Evolutionary conservation across 2,797 vertebrate genomes (phyloP).

Genomic region (Falco naumanni): DNA sequence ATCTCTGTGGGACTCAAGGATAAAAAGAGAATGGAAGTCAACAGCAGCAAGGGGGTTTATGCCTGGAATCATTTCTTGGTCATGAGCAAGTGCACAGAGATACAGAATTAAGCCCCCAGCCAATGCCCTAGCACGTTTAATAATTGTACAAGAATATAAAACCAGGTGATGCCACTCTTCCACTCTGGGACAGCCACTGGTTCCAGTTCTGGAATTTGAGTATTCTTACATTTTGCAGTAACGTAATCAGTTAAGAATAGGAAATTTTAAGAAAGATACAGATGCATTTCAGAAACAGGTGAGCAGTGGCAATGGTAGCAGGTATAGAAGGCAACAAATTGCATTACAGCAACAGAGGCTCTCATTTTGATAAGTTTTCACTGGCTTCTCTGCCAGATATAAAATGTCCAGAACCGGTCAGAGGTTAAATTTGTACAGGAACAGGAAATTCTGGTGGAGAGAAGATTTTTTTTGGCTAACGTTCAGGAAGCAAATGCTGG

Average conservation of each 20-base stretch:
- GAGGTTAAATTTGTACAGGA: constrained; percentile 1
- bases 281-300: not conserved
- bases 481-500: not conserved
- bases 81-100: not conserved
- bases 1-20: not conserved
- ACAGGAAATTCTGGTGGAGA: constrained; percentile 50
- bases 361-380: not conserved
- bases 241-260: not conserved
- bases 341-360: not conserved
- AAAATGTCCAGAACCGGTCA: not conserved
- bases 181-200: not conserved
- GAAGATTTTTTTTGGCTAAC: not conserved
- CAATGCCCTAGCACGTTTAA: not conserved
- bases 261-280: not conserved
- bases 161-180: not conserved
- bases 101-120: accelerated
- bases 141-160: not conserved
- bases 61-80: not conserved
- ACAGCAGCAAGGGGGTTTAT: not conserved
- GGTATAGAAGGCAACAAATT: not conserved
- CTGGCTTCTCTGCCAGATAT: not conserved
- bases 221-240: not conserved
- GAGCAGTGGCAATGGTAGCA: not conserved
- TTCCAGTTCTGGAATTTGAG: not conserved
- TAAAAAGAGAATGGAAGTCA: not conserved